These are phyloP conservation scores for Hirtodrosophila histrioides DNA, from an alignment of 2,888 invertebrate species.

Conservation along the genomic window DNA sequence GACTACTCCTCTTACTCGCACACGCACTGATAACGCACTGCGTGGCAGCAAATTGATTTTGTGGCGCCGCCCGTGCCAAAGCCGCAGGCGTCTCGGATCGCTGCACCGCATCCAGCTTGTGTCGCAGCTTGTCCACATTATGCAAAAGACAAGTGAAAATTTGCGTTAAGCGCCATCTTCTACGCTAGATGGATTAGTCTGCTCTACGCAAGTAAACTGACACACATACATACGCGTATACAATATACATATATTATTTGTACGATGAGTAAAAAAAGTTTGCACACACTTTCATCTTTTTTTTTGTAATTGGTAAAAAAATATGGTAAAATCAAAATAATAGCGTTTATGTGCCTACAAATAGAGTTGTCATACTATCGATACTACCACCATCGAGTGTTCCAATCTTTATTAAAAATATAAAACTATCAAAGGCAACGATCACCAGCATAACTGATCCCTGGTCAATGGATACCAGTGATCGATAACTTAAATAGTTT, in stretches of 20 bases:
- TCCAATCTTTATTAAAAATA: no score
- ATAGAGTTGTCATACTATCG: no score
- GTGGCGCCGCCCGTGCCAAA: slow-evolving; percentile 73
- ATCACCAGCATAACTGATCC: no score
- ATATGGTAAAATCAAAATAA: no score
- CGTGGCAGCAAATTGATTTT: slow-evolving; percentile 77
- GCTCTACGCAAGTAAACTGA: slow-evolving; percentile 15
- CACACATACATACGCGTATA: neutral
- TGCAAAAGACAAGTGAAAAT: slow-evolving; percentile 79
- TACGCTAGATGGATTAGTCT: slow-evolving; percentile 56
- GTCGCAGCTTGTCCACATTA: slow-evolving; percentile 66
- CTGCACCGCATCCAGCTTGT: slow-evolving; percentile 23
- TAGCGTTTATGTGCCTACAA: no score
- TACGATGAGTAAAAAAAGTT: no score
- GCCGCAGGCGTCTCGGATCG: slow-evolving; percentile 43
- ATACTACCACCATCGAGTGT: no score
- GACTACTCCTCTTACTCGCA: slow-evolving; percentile 6
- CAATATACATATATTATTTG: neutral
- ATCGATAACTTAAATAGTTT: no score
- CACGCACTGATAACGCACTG: slow-evolving; percentile 71
- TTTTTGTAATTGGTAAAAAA: no score
- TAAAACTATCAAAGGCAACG: no score
- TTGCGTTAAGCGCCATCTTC: slow-evolving; percentile 65
- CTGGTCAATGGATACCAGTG: no score
- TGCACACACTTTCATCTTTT: no score